Evolutionary conservation across 1,140 invertebrate genomes (phyloP), one percentile per base, ranked within the genome.

Genomic region (Drosophila gunungcola): DNA sequence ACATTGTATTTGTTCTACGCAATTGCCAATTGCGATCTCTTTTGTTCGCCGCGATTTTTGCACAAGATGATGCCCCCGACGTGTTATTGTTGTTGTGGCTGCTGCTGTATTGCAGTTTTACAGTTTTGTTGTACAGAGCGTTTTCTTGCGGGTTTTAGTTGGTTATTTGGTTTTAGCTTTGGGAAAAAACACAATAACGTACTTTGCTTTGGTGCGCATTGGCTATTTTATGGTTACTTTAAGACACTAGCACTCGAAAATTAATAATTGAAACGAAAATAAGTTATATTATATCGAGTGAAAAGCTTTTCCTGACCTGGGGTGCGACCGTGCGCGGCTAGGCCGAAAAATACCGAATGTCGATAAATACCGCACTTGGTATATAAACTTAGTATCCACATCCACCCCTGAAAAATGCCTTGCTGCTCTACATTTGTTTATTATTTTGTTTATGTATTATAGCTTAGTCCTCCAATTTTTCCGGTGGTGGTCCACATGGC

Each of bases 401-500:
- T n/a, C 48, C 55, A 73, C 6, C 41, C 55, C 34, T 72, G 34
- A 13, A 16, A 51, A 45, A 48, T 34, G 5, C 7, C 27, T 0
- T 68, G 16, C 39, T 32, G 12, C 41, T 63, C 16, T 46, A 52
- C 13, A 62, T 48, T 61, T 77, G 43, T 67, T 57, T 69, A 38
- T 46, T 69, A 45, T 29, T 43, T 54, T 6, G 13, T 46, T 54
- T 2, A n/a, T 11, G 9, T 57, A 6, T 7, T 32, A 32, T 6
- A 6, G 7, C 32, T 95, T 95, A 98, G 92, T 99, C 98, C 93
- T 99, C 98, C n/a, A 97, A 95, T 92, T 99, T 98, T 91, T 99
- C 98, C 57, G 98, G 98, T 5, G 98, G 98, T 65, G 98, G 98
- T 39, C 98, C 98, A 94, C 98, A 99, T 0, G 99, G 99, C 91